phyloP scores from a whole-genome alignment of 2,888 invertebrate species.

The Polymixis lichenea region DNA sequence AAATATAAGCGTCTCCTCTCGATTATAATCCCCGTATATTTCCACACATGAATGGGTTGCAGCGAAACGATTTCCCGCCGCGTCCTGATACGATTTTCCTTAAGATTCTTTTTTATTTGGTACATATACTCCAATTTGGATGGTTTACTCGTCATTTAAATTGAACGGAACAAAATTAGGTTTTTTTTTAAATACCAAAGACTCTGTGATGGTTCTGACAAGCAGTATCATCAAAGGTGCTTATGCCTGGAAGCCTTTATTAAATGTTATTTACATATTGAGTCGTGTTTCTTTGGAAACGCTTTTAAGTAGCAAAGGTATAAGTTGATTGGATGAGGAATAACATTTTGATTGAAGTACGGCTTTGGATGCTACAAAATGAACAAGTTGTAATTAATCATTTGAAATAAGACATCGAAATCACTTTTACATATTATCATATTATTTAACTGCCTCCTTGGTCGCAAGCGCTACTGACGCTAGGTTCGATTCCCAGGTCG shows the following conservation, averaged over 20 bases:
- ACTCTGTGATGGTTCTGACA: constrained; percentile 36
- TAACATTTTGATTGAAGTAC: constrained; percentile 3
- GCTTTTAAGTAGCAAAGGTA: not conserved
- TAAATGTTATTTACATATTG: constrained; percentile 45
- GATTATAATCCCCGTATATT: constrained; percentile 48
- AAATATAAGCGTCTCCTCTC: constrained; percentile 6
- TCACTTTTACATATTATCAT: too few species aligned
- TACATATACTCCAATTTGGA: constrained; percentile 64
- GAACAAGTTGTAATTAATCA: not conserved
- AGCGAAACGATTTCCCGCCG: constrained; percentile 71
- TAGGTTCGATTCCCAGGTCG: too few species aligned
- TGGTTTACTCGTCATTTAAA: constrained; percentile 66
- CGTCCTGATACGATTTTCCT: constrained; percentile 67
- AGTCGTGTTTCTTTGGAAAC: constrained; percentile 17
- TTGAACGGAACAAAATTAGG: constrained; percentile 63
- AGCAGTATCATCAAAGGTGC: constrained; percentile 43
- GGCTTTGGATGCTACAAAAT: not conserved
- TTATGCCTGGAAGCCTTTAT: constrained; percentile 20
- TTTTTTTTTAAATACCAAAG: constrained; percentile 47
- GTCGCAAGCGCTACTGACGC: too few species aligned
- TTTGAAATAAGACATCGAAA: too few species aligned
- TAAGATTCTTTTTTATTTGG: constrained; percentile 67
- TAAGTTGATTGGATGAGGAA: constrained; percentile 32
- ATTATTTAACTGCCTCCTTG: too few species aligned
- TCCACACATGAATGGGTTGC: constrained; percentile 69